These are phyloP conservation scores for Caranx melampygus DNA, from an alignment of 2,113 vertebrate species.

Conservation along the genomic window DNA sequence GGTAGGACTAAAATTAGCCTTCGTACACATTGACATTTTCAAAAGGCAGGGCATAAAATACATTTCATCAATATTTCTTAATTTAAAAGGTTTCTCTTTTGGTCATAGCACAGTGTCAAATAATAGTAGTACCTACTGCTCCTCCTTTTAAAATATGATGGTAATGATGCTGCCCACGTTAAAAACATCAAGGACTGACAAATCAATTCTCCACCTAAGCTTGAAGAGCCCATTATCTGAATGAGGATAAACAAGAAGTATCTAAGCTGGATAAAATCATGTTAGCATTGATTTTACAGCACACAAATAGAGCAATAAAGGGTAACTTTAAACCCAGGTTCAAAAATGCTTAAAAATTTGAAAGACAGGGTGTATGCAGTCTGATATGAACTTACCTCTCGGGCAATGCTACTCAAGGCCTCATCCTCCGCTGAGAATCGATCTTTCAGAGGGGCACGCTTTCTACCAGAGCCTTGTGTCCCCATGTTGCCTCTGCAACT, in stretches of 20 bases:
- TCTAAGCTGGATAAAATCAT: conserved; percentile 20
- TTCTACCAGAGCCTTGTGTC: conserved; percentile 95
- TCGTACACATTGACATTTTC: background rate
- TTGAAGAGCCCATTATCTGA: conserved; percentile 9
- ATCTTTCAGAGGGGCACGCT: conserved; percentile 95
- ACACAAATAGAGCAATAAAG: background rate
- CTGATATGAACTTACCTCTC: conserved; percentile 87
- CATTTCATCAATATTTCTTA: background rate
- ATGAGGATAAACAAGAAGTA: conserved; percentile 10
- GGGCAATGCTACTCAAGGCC: conserved; percentile 93
- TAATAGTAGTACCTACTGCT: background rate
- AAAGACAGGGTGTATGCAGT: background rate
- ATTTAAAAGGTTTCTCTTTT: conserved; percentile 15
- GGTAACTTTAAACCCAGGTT: background rate
- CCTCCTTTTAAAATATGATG: conserved; percentile 5
- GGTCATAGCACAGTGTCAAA: conserved; percentile 5
- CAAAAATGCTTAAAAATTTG: conserved; percentile 1
- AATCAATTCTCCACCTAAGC: background rate
- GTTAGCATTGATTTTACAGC: conserved; percentile 24
- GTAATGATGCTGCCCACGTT: background rate
- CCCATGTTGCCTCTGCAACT: conserved; percentile 87
- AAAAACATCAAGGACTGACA: background rate
- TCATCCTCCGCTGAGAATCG: conserved; percentile 99
- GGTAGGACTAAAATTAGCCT: background rate
- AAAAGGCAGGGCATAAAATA: background rate